Evolutionary conservation across 2,797 vertebrate species (phyloP).

Genomic region (Mareca strepera): DNA sequence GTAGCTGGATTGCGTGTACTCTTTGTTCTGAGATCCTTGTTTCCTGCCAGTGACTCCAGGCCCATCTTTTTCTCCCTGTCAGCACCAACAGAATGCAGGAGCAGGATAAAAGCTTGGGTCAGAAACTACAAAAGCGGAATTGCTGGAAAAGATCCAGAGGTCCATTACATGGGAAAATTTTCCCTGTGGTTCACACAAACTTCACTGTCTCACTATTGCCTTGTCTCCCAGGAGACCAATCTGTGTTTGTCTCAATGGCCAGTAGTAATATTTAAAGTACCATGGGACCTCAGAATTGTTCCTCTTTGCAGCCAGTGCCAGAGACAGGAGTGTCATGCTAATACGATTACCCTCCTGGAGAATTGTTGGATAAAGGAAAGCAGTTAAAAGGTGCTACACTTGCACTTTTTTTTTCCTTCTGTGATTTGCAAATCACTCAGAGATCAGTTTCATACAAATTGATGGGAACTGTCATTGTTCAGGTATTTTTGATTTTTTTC

Average conservation of each 20-base stretch:
- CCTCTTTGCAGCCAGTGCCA: neutral
- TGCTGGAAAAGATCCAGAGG: conserved; percentile 7
- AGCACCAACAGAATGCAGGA: neutral
- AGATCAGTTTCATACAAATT: neutral
- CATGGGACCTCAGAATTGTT: neutral
- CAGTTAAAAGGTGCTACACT: neutral
- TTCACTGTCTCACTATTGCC: neutral
- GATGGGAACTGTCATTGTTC: neutral
- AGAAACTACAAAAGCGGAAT: conserved; percentile 4
- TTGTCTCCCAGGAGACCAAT: neutral
- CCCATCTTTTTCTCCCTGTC: neutral
- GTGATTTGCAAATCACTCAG: neutral
- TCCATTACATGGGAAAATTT: neutral
- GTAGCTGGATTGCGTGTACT: neutral
- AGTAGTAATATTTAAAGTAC: neutral
- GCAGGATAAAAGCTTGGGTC: neutral
- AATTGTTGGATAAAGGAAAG: neutral
- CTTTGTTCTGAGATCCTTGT: neutral
- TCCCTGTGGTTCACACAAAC: neutral
- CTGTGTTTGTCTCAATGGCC: neutral
- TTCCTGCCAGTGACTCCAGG: neutral
- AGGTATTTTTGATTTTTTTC: neutral
- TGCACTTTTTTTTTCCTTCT: neutral
- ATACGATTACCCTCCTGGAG: neutral
- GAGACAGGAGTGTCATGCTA: neutral